phyloP scores from a whole-genome alignment of 2,888 invertebrate species.

The Imbricaverruca yamaguchii region DNA sequence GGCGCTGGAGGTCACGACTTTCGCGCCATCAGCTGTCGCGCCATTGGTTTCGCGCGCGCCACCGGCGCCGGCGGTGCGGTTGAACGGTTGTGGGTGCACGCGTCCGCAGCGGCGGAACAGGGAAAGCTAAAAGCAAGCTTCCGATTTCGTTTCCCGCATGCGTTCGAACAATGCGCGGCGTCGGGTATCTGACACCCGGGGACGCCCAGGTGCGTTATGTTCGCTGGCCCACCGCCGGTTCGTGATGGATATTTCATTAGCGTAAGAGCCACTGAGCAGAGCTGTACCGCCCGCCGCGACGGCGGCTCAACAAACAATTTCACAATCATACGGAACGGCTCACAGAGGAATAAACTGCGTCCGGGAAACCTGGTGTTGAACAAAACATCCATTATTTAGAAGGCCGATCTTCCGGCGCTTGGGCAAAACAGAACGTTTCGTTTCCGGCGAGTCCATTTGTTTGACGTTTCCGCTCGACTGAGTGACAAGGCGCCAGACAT shows the following conservation, averaged over 20 bases:
- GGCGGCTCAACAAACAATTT: neutral
- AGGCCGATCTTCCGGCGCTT: neutral
- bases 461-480: neutral
- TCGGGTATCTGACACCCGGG: neutral
- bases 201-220: neutral
- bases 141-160: neutral
- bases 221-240: neutral
- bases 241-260: constrained; percentile 6
- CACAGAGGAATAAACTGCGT: neutral
- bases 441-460: neutral
- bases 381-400: neutral
- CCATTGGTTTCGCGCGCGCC: too few species aligned
- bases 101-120: too few species aligned
- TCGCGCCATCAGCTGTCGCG: too few species aligned
- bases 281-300: neutral
- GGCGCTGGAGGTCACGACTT: too few species aligned
- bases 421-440: neutral
- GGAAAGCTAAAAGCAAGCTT: neutral
- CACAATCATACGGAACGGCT: constrained; percentile 1
- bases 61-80: too few species aligned
- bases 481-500: too few species aligned
- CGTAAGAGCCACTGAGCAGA: neutral
- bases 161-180: too few species aligned
- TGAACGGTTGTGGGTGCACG: too few species aligned
- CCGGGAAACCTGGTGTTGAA: neutral